Conservation (phyloP, 1,140 invertebrate genomes). For the Parasteatoda tepidariorum region DNA sequence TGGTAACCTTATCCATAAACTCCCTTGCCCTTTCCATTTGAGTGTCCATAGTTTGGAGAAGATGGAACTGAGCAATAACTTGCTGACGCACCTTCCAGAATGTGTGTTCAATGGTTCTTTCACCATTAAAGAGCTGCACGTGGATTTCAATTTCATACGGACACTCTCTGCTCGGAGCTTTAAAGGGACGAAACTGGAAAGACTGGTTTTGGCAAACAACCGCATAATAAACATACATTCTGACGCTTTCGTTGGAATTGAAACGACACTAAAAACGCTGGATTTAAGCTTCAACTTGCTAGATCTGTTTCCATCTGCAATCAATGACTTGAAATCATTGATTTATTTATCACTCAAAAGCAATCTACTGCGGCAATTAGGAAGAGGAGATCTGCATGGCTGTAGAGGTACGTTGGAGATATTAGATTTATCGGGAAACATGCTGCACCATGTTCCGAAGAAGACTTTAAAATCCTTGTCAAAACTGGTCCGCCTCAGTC, state of each 20-base stretch:
- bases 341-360: slow-evolving; percentile 86
- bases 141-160: slow-evolving; percentile 81
- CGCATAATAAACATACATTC: slow-evolving; percentile 76
- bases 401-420: slow-evolving; percentile 79
- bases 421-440: slow-evolving; percentile 83
- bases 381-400: slow-evolving; percentile 82
- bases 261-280: slow-evolving; percentile 60
- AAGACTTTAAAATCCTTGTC: slow-evolving; percentile 76
- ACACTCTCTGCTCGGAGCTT: slow-evolving; percentile 77
- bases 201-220: slow-evolving; percentile 84
- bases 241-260: slow-evolving; percentile 76
- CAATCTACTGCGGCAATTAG: slow-evolving; percentile 80
- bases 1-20: slow-evolving; percentile 73
- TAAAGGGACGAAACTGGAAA: slow-evolving; percentile 76
- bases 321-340: slow-evolving; percentile 74
- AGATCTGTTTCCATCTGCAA: slow-evolving; percentile 68
- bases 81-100: slow-evolving; percentile 74
- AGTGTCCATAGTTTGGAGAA: slow-evolving; percentile 75
- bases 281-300: slow-evolving; percentile 66
- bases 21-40: slow-evolving; percentile 57
- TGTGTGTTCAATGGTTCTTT: slow-evolving; percentile 78
- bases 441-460: slow-evolving; percentile 78
- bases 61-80: slow-evolving; percentile 85
- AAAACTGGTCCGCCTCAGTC: slow-evolving; percentile 82
- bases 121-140: slow-evolving; percentile 80